These are phyloP conservation scores for Cryptosula pallasiana DNA, from an alignment of 2,888 invertebrate species.

Conservation along the genomic window DNA sequence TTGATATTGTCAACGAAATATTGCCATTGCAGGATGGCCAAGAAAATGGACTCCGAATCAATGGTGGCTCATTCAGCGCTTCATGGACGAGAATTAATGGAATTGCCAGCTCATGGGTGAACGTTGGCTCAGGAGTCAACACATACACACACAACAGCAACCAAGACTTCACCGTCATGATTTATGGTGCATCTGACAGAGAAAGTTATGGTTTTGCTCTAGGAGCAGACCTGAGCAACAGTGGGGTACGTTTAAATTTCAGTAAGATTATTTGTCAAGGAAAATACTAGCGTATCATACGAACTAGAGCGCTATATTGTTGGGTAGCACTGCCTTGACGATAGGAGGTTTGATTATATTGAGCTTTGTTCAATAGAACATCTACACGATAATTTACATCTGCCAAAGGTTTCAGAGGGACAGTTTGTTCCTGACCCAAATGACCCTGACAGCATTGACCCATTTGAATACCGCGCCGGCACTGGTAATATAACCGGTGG, in stretches of 20 bases:
- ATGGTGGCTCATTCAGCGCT: background rate
- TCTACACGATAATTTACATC: background rate
- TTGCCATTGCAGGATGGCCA: background rate
- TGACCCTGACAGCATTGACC: background rate
- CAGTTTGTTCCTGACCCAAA: background rate
- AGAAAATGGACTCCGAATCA: background rate
- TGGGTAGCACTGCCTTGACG: too few species aligned
- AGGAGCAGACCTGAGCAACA: constrained; percentile 22
- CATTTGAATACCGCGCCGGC: background rate
- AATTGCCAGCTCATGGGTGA: background rate
- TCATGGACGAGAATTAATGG: background rate
- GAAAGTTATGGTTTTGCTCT: constrained; percentile 21
- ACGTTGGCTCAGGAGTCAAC: background rate
- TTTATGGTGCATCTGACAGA: constrained; percentile 19
- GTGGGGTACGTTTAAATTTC: background rate
- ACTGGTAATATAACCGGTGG: background rate
- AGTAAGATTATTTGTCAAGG: too few species aligned
- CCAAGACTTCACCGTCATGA: background rate
- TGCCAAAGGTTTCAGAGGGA: background rate
- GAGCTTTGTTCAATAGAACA: too few species aligned
- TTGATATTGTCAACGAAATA: too few species aligned
- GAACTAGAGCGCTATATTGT: too few species aligned
- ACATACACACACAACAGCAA: background rate
- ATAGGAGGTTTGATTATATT: too few species aligned
- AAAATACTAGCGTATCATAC: too few species aligned